phyloP scores from a whole-genome alignment of 1,140 invertebrate species.

The Leguminivora glycinivorella region DNA sequence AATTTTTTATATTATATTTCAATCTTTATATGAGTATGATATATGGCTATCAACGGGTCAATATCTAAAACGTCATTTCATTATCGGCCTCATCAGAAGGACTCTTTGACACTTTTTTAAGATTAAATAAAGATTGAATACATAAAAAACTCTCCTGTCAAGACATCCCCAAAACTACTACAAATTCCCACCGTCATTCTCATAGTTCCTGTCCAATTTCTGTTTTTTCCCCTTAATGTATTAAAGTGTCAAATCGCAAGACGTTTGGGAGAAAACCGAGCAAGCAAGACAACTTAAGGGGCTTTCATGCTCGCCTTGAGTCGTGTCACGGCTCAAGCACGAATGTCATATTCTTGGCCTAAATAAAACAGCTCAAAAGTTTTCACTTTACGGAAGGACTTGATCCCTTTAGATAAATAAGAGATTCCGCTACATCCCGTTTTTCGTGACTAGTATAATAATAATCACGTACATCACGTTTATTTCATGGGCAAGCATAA shows the following conservation, averaged over 20 bases:
- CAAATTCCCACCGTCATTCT: background rate
- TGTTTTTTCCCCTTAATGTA: conserved; percentile 18
- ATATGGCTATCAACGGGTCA: too few relatives aligned
- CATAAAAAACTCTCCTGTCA: background rate
- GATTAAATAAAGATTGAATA: background rate
- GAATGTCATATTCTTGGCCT: background rate
- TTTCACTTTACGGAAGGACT: background rate
- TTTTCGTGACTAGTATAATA: background rate
- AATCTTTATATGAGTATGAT: too few relatives aligned
- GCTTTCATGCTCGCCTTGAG: conserved; percentile 9
- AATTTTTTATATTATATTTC: too few relatives aligned
- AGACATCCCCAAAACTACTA: background rate
- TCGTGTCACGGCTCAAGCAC: conserved; percentile 12
- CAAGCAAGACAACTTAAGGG: background rate
- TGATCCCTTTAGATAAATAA: background rate
- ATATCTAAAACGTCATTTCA: too few relatives aligned
- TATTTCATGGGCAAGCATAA: too few relatives aligned
- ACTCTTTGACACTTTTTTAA: too few relatives aligned
- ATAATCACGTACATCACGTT: background rate
- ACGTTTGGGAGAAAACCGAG: conserved; percentile 23
- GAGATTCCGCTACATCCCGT: background rate
- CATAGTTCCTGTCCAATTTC: background rate
- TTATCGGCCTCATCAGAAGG: too few relatives aligned
- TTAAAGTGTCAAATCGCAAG: conserved; percentile 26
- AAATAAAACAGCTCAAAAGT: background rate